A percentile compares a stretch with the other conserved stretches of the same genome.
Conservation (phyloP, 1,140 invertebrate species). For the Monomorium pharaonis region DNA sequence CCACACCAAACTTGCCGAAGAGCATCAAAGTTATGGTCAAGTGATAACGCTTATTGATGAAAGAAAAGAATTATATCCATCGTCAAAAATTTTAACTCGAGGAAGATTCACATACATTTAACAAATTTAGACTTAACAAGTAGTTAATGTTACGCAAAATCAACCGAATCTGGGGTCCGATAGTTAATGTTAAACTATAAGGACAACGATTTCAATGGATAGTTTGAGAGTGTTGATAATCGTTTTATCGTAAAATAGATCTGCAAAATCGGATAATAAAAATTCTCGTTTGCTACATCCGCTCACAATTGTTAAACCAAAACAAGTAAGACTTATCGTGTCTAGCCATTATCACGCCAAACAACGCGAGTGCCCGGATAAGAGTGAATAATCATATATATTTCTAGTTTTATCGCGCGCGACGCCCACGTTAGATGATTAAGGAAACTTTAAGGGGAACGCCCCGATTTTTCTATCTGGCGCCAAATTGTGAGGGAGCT, state of each 20-base stretch:
- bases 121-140: slow-evolving; percentile 29
- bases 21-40: slow-evolving; percentile 82
- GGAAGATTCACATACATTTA: neutral
- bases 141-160: neutral
- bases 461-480: slow-evolving; percentile 8
- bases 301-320: slow-evolving; percentile 14
- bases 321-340: slow-evolving; percentile 19
- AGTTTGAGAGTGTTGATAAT: neutral
- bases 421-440: slow-evolving; percentile 7
- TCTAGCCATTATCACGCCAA: slow-evolving; percentile 14
- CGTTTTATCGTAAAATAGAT: neutral
- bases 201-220: neutral
- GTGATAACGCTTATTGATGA: slow-evolving; percentile 59
- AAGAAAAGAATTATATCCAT: neutral
- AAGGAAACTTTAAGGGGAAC: slow-evolving; percentile 45
- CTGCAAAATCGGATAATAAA: neutral
- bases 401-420: slow-evolving; percentile 35
- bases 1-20: slow-evolving; percentile 82
- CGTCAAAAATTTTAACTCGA: neutral
- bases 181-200: neutral
- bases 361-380: slow-evolving; percentile 25
- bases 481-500: slow-evolving; percentile 34
- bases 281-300: neutral
- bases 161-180: neutral
- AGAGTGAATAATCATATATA: slow-evolving; percentile 51